A percentile compares a stretch with the other conserved stretches of the same genome.
Conservation (phyloP, 2,113 vertebrate genomes). For the Fulmarus glacialis region DNA sequence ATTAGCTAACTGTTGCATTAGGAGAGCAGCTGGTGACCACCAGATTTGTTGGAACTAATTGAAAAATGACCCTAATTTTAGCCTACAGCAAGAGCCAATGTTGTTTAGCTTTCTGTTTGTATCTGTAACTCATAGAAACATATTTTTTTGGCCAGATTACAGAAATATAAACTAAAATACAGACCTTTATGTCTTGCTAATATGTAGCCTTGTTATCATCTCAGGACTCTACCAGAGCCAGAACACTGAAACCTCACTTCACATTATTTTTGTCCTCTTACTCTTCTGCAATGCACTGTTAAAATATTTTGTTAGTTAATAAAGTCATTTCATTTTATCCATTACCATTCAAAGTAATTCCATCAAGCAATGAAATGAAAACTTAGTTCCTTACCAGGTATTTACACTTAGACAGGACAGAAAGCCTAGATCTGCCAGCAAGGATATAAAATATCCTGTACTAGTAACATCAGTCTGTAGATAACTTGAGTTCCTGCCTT, state of each 20-base stretch:
- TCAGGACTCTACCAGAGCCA: neutral
- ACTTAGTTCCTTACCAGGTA: neutral
- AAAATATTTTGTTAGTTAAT: neutral
- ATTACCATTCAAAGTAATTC: neutral
- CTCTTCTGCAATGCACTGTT: neutral
- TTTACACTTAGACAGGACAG: neutral
- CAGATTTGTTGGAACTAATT: slow-evolving; percentile 20
- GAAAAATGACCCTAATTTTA: slow-evolving; percentile 36
- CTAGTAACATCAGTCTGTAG: neutral
- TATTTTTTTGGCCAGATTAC: neutral
- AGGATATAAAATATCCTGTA: neutral
- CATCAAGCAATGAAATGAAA: neutral
- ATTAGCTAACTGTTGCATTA: neutral
- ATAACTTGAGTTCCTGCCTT: neutral
- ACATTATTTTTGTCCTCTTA: neutral
- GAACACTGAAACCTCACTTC: neutral
- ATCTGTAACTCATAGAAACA: neutral
- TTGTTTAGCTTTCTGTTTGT: neutral
- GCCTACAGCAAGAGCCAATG: neutral
- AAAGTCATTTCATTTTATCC: neutral
- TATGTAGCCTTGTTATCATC: neutral
- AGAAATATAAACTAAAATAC: neutral
- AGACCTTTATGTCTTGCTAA: neutral
- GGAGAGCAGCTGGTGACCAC: neutral
- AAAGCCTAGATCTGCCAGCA: neutral